Evolutionary conservation across 2,797 vertebrate species (phyloP).

Genomic region (Rousettus madagascariensis): DNA sequence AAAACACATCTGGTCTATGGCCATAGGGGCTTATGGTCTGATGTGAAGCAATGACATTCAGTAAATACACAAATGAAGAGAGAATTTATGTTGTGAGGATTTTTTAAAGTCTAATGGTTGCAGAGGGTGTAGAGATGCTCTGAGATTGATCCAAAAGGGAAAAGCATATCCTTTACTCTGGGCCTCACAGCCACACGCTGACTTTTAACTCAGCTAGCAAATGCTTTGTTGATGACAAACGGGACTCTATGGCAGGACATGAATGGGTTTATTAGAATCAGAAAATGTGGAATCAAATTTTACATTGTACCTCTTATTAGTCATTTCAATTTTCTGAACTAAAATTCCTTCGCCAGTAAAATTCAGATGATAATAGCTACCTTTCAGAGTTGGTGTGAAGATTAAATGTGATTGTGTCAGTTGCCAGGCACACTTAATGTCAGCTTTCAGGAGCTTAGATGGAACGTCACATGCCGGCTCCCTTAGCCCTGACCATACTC

Average conservation of each 20-base stretch:
- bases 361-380: neutral
- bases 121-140: neutral
- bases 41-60: neutral
- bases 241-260: neutral
- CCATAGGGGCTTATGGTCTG: neutral
- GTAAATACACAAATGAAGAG: neutral
- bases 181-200: neutral
- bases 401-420: neutral
- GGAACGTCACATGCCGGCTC: neutral
- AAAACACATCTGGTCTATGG: neutral
- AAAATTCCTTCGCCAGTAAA: neutral
- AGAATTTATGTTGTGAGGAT: neutral
- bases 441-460: neutral
- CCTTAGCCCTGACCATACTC: neutral
- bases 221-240: neutral
- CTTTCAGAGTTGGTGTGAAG: neutral
- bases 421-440: neutral
- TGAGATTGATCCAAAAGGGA: neutral
- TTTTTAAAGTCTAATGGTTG: neutral
- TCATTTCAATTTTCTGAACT: neutral
- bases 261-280: neutral
- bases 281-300: neutral
- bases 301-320: neutral
- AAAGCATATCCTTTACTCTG: neutral
- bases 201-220: neutral